Evolutionary conservation across 2,888 invertebrate species (phyloP).

Genomic region (Alcis repandata): DNA sequence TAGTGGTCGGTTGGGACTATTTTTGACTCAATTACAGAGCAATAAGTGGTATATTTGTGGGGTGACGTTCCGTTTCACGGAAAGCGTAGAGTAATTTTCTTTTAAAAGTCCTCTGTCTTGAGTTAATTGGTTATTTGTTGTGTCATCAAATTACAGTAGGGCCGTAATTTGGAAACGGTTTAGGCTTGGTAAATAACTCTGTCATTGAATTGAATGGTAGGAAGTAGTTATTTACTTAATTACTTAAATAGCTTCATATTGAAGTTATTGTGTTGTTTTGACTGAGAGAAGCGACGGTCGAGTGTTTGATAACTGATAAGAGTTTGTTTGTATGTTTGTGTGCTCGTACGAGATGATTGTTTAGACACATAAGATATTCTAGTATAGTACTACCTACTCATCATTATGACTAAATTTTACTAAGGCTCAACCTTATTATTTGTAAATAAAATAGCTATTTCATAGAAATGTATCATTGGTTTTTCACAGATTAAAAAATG

Average conservation of each 20-base stretch:
- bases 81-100: constrained; percentile 56
- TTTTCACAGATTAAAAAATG: no score
- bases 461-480: no score
- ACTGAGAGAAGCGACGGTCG: no score
- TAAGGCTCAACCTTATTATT: no score
- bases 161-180: constrained; percentile 20
- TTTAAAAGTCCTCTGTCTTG: constrained; percentile 36
- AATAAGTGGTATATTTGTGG: constrained; percentile 49
- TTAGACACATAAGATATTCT: no score
- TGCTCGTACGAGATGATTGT: no score
- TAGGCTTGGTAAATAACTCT: constrained; percentile 10
- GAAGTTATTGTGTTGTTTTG: background rate
- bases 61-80: constrained; percentile 47
- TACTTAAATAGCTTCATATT: constrained; percentile 9
- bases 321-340: background rate
- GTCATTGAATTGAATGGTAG: constrained; percentile 1
- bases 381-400: no score
- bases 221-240: background rate
- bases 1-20: constrained; percentile 48
- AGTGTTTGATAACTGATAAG: no score
- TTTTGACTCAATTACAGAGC: constrained; percentile 52
- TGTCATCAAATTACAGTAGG: constrained; percentile 44
- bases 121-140: constrained; percentile 47
- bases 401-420: no score
- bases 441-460: no score